Conservation (phyloP, 2,888 invertebrate species). For the Polyploca ridens region DNA sequence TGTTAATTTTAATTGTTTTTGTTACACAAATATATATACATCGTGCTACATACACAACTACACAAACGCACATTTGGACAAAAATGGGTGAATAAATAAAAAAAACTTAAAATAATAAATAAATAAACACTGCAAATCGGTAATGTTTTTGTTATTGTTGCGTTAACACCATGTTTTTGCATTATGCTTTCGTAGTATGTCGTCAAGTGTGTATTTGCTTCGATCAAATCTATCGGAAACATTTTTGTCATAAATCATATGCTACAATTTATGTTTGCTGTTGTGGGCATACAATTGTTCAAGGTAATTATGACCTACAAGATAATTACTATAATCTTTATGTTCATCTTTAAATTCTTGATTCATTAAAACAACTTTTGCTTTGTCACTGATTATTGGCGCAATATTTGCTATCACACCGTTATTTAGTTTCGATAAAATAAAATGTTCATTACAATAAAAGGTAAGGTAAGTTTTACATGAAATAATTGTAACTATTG, state of each 20-base stretch:
- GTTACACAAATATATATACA: conserved; percentile 53
- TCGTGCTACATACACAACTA: conserved; percentile 53
- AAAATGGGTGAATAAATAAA: conserved; percentile 52
- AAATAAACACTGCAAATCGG: conserved; percentile 49
- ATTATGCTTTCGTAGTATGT: conserved; percentile 90
- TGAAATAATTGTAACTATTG: no score
- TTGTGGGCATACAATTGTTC: conserved; percentile 99
- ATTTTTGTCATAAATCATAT: conserved; percentile 99
- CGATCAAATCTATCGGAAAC: conserved; percentile 99
- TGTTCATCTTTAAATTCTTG: background rate
- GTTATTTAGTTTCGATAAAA: no score
- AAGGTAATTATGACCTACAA: conserved; percentile 88
- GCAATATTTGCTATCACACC: no score
- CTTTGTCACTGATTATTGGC: no score
- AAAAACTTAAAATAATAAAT: conserved; percentile 11
- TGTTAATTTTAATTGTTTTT: conserved; percentile 41
- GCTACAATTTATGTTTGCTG: conserved; percentile 99
- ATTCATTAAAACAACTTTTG: no score
- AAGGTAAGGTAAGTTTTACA: no score
- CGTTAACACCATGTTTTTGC: conserved; percentile 37
- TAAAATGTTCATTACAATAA: no score
- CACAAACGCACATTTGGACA: conserved; percentile 62
- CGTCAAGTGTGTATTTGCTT: conserved; percentile 99
- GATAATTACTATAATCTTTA: background rate
- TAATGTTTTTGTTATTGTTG: conserved; percentile 58